These are phyloP conservation scores for Eupeodes latifasciatus DNA, from an alignment of 2,888 invertebrate species.

Conservation along the genomic window DNA sequence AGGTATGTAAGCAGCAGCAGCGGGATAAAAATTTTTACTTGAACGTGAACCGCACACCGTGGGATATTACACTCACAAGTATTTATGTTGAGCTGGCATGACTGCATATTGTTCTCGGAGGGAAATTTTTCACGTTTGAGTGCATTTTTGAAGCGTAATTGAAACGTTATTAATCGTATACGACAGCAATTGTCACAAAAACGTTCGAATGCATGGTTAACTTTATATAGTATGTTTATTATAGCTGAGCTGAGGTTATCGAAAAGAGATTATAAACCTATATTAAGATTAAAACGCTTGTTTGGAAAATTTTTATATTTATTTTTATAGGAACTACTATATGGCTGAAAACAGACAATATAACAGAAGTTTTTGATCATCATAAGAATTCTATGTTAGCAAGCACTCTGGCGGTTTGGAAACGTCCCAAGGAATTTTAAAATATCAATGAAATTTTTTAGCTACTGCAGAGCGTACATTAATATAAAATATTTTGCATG, in stretches of 20 bases:
- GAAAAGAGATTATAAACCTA: slow-evolving; percentile 5
- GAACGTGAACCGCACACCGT: slow-evolving; percentile 22
- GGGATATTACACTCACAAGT: slow-evolving; percentile 33
- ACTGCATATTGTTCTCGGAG: slow-evolving; percentile 37
- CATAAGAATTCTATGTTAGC: no score
- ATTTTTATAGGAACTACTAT: no score
- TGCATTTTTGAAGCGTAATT: slow-evolving; percentile 51
- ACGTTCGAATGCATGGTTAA: slow-evolving; percentile 29
- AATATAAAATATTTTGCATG: no score
- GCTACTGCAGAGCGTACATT: no score
- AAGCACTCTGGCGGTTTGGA: no score
- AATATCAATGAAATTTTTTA: no score
- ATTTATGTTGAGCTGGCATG: slow-evolving; percentile 36
- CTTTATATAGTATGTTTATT: not conserved
- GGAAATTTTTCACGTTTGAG: slow-evolving; percentile 48
- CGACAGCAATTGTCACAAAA: slow-evolving; percentile 57
- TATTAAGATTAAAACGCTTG: not conserved
- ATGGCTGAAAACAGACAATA: no score
- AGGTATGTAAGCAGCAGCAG: slow-evolving; percentile 15
- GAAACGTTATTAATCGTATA: slow-evolving; percentile 61
- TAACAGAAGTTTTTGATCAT: no score
- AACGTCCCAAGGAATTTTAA: no score
- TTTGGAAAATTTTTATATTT: not conserved
- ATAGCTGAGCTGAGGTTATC: not conserved
- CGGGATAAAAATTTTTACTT: slow-evolving; percentile 29